Evolutionary conservation across 2,797 vertebrate genomes (phyloP), one percentile per base, ranked within the genome.

Genomic region (Lepidocolaptes lacrymiger): DNA sequence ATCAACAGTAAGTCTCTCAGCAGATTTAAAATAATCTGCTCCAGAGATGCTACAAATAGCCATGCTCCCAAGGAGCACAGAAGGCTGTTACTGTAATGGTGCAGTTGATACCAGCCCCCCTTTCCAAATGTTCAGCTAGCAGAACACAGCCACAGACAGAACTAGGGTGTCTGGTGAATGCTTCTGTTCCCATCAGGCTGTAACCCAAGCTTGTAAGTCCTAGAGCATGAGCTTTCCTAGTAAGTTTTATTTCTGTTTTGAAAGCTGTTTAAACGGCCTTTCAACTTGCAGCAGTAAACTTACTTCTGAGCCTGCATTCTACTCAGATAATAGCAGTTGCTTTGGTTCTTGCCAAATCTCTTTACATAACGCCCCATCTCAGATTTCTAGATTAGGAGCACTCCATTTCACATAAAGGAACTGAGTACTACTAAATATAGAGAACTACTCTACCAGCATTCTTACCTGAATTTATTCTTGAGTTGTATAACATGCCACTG

Each of bases 341-440:
- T 95, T 90, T 52, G 34, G 23, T 92, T 96, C 91, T 95, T 67
- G 69, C 58, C 52, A 96, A 95, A 77, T 88, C 91, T 88, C 83
- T 96, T 97, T 96, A 59, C 22, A 46, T 96, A 97, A 97, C 80
- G 55, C 30, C 78, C 18, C 88, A 76, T 95, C 92, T 97, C 96
- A 72, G 52, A 82, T 97, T 98, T 97, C 97, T 95, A 90, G 94
- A 94, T 97, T 94, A 96, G 93, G 32, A 77, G 34, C 59, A 80
- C 52, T 84, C 37, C 32, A 39, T 64, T 87, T 91, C 85, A 92
- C 79, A 93, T 51, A 90, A 91, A 91, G 73, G 79, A 89, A 80
- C 51, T 19, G 61, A 49, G 61, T 62, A 85, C 72, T 92, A 86
- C 92, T 94, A 96, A 95, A 87, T 68, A 88, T 49, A 95, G 87